Conservation (phyloP, 1,140 invertebrate genomes). For the Hylyphantes graminicola region DNA sequence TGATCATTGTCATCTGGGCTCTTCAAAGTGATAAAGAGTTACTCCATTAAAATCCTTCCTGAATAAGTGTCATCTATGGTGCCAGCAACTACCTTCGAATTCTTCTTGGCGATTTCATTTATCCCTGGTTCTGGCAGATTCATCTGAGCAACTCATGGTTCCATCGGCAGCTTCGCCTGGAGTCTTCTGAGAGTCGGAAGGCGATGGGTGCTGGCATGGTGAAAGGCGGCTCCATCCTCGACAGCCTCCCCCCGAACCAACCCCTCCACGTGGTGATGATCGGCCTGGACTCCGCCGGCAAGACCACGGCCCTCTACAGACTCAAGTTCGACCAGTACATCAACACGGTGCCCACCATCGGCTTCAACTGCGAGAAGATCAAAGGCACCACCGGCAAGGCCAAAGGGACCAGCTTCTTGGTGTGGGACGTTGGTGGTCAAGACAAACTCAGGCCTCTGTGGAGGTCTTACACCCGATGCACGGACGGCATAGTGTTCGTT, state of each 20-base stretch:
- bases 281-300: constrained; percentile 95
- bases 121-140: too few relatives aligned
- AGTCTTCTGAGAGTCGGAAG: not conserved
- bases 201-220: constrained; percentile 67
- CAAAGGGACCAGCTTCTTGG: constrained; percentile 76
- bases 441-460: constrained; percentile 92
- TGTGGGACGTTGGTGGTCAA: constrained; percentile 94
- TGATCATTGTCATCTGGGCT: too few relatives aligned
- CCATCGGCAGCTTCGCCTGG: too few relatives aligned
- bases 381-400: constrained; percentile 72
- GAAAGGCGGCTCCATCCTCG: constrained; percentile 72
- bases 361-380: constrained; percentile 98
- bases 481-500: constrained; percentile 94
- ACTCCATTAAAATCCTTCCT: too few relatives aligned
- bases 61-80: too few relatives aligned
- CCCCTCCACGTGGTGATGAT: constrained; percentile 95
- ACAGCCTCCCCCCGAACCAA: constrained; percentile 76
- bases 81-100: too few relatives aligned
- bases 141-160: too few relatives aligned
- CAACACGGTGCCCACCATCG: constrained; percentile 96
- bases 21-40: too few relatives aligned
- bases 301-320: constrained; percentile 96
- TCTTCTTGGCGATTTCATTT: too few relatives aligned
- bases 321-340: constrained; percentile 98
- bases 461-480: constrained; percentile 91